Evolutionary conservation across 2,888 invertebrate genomes (phyloP).

Genomic region (Stenoptilia bipunctidactyla): DNA sequence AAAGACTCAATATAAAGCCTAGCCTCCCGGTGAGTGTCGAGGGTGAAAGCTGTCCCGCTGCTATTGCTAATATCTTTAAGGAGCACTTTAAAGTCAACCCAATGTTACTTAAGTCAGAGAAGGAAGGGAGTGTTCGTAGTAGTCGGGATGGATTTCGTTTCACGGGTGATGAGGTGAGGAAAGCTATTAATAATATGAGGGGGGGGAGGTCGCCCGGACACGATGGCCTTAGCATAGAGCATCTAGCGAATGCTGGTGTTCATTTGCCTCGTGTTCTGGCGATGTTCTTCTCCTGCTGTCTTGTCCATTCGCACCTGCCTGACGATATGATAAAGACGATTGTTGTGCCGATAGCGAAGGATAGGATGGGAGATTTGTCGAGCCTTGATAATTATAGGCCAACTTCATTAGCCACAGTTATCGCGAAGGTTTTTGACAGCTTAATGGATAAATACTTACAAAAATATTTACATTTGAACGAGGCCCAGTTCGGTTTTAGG

Average conservation of each 20-base stretch:
- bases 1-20: slow-evolving; percentile 5
- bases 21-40: slow-evolving; percentile 5
- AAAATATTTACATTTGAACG: background rate
- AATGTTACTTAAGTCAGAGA: background rate
- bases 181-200: background rate
- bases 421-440: slow-evolving; percentile 6
- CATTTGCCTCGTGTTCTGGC: slow-evolving; percentile 7
- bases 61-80: slow-evolving; percentile 1
- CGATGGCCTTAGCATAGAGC: slow-evolving; percentile 4
- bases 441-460: slow-evolving; percentile 1
- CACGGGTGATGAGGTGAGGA: background rate
- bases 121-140: background rate
- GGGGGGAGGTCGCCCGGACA: slow-evolving; percentile 1
- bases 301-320: slow-evolving; percentile 8
- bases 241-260: slow-evolving; percentile 7
- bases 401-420: slow-evolving; percentile 5
- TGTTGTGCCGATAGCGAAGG: slow-evolving; percentile 2
- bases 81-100: background rate
- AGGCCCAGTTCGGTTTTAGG: slow-evolving; percentile 10
- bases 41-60: background rate
- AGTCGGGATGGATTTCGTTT: background rate
- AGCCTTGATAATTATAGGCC: slow-evolving; percentile 4
- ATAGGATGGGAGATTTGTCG: slow-evolving; percentile 4
- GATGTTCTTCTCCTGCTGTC: slow-evolving; percentile 7
- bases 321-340: slow-evolving; percentile 3